A percentile compares a stretch with the other conserved stretches of the same genome.
These are phyloP conservation scores for Melanotaenia boesemani DNA, from an alignment of 2,797 vertebrate genomes.

Conservation along the genomic window DNA sequence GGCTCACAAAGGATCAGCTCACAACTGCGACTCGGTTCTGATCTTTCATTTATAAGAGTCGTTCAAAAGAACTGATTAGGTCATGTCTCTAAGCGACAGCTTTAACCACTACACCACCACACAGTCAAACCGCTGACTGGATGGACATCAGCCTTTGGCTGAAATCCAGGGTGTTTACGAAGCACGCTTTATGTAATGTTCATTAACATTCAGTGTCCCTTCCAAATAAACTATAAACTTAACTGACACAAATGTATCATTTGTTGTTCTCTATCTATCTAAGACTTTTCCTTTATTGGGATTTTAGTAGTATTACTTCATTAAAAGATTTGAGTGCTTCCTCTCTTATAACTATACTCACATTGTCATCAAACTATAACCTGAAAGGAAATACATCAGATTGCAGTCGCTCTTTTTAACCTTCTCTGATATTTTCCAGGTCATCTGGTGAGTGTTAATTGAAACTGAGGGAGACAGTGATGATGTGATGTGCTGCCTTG, in stretches of 20 bases:
- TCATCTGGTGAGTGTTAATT: conserved; percentile 44
- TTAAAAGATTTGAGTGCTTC: not conserved
- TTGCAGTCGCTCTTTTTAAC: not conserved
- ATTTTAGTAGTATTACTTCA: not conserved
- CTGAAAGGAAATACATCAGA: not conserved
- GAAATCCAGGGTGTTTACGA: too few relatives aligned
- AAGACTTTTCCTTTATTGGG: too few relatives aligned
- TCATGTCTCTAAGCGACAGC: too few relatives aligned
- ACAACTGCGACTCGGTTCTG: too few relatives aligned
- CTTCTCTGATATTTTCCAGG: conserved; percentile 12
- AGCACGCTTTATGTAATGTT: too few relatives aligned
- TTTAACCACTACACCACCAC: too few relatives aligned
- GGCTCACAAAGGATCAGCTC: not conserved
- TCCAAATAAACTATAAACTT: not conserved
- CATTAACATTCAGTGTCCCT: too few relatives aligned
- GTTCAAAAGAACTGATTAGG: too few relatives aligned
- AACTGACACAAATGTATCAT: not conserved
- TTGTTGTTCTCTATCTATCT: too few relatives aligned
- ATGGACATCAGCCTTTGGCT: too few relatives aligned
- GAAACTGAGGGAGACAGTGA: conserved; percentile 35
- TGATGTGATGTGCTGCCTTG: conserved; percentile 58
- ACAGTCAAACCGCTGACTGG: too few relatives aligned
- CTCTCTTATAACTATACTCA: not conserved
- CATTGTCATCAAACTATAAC: not conserved
- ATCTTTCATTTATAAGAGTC: too few relatives aligned